A percentile compares a stretch with the other conserved stretches of the same genome.
Conservation (phyloP, 2,113 vertebrate species). For the Cariama cristata region DNA sequence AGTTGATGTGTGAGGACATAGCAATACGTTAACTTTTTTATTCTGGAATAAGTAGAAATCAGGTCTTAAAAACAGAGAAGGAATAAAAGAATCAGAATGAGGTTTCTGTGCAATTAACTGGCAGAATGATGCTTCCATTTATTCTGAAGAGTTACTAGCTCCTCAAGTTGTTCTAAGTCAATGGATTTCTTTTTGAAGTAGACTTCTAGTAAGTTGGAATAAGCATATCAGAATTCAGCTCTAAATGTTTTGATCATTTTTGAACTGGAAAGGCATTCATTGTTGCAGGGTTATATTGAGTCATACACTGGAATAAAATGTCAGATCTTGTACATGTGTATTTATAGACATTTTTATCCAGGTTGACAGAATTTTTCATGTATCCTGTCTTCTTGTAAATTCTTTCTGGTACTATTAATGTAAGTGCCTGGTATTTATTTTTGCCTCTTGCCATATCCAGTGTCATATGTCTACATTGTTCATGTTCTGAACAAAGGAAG, state of each 20-base stretch:
- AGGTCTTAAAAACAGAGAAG: not conserved
- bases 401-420: slow-evolving; percentile 49
- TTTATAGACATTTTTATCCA: slow-evolving; percentile 37
- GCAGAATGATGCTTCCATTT: not conserved
- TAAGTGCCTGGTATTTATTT: slow-evolving; percentile 40
- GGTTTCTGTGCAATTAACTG: not conserved
- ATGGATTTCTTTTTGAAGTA: not conserved
- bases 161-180: not conserved
- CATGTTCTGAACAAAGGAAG: not conserved
- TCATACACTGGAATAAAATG: slow-evolving; percentile 22
- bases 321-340: slow-evolving; percentile 22
- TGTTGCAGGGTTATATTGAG: slow-evolving; percentile 36
- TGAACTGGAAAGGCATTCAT: not conserved
- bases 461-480: not conserved
- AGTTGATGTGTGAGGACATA: not conserved
- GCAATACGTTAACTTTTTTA: not conserved
- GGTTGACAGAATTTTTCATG: slow-evolving; percentile 35
- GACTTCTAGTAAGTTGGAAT: not conserved
- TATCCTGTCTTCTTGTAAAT: slow-evolving; percentile 31
- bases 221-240: not conserved
- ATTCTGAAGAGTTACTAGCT: not conserved
- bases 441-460: not conserved
- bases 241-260: not conserved
- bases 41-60: not conserved
- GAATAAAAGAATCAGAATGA: not conserved